Evolutionary conservation across 2,113 vertebrate species (phyloP).

Genomic region (Myotis brandtii): DNA sequence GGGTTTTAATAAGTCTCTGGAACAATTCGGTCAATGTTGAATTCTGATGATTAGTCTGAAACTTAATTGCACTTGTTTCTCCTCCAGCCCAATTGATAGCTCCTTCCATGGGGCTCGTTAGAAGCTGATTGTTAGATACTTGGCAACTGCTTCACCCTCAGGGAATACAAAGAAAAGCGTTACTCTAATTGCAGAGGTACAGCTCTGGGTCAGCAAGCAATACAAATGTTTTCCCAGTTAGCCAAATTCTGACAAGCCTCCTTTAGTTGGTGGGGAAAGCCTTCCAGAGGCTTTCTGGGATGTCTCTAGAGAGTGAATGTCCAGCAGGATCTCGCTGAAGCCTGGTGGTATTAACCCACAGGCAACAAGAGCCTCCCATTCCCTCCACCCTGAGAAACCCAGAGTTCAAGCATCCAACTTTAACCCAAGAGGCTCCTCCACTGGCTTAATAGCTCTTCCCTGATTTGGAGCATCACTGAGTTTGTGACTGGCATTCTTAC

Average conservation of each 20-base stretch:
- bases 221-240: not conserved
- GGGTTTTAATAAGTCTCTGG: constrained; percentile 18
- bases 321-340: not conserved
- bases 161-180: constrained; percentile 56
- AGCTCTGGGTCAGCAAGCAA: constrained; percentile 35
- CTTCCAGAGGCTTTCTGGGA: not conserved
- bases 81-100: constrained; percentile 59
- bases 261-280: not conserved
- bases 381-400: not conserved
- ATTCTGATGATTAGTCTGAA: constrained; percentile 59
- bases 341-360: not conserved
- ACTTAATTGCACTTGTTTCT: constrained; percentile 69
- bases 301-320: not conserved
- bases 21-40: not conserved
- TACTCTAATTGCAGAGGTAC: constrained; percentile 54
- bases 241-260: not conserved
- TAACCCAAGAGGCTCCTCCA: not conserved
- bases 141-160: constrained; percentile 44
- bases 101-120: constrained; percentile 67
- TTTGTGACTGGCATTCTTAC: not conserved
- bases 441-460: not conserved
- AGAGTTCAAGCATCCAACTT: not conserved
- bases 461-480: not conserved
- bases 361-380: not conserved
- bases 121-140: constrained; percentile 58